Percentiles rank a stretch among this genome's conserved stretches.
Evolutionary conservation across 2,888 invertebrate species (phyloP).

Genomic region (Steinernema carpocapsae): DNA sequence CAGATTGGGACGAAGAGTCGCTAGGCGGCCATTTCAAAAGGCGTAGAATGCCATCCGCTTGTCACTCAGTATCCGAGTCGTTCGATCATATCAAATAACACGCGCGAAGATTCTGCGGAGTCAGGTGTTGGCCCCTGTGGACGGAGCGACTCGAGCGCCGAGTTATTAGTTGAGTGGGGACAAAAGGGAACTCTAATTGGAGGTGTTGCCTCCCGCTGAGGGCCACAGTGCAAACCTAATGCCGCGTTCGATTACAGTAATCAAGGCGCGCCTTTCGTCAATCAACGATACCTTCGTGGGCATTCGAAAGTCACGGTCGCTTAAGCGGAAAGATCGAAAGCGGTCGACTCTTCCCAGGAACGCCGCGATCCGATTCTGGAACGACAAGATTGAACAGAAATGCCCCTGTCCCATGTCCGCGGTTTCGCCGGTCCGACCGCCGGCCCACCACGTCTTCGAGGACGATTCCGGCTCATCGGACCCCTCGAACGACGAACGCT

Average conservation of each 20-base stretch:
- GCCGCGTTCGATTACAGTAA: constrained; percentile 51
- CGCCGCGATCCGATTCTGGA: constrained; percentile 28
- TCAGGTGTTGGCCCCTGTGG: constrained; percentile 26
- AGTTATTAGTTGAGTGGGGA: not conserved
- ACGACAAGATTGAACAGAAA: constrained; percentile 36
- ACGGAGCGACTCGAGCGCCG: not conserved
- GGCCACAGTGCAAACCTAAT: not conserved
- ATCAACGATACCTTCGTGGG: constrained; percentile 52
- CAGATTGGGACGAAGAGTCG: not conserved
- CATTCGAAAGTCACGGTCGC: constrained; percentile 55
- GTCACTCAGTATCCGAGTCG: constrained; percentile 29
- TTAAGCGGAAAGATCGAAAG: constrained; percentile 58
- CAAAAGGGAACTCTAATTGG: constrained; percentile 9
- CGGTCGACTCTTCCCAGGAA: constrained; percentile 42
- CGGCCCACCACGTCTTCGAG: not conserved
- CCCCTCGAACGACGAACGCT: constrained; percentile 36
- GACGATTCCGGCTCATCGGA: not conserved
- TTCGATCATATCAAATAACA: constrained; percentile 29
- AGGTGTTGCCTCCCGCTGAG: constrained; percentile 9
- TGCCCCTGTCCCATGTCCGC: constrained; percentile 38
- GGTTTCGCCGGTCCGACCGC: too few relatives aligned
- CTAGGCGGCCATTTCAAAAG: constrained; percentile 20
- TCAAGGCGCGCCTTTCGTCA: constrained; percentile 57
- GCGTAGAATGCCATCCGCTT: constrained; percentile 14
- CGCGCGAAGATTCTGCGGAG: constrained; percentile 7